Conservation (phyloP, 1,140 invertebrate species). For the Zophobas atratus region DNA sequence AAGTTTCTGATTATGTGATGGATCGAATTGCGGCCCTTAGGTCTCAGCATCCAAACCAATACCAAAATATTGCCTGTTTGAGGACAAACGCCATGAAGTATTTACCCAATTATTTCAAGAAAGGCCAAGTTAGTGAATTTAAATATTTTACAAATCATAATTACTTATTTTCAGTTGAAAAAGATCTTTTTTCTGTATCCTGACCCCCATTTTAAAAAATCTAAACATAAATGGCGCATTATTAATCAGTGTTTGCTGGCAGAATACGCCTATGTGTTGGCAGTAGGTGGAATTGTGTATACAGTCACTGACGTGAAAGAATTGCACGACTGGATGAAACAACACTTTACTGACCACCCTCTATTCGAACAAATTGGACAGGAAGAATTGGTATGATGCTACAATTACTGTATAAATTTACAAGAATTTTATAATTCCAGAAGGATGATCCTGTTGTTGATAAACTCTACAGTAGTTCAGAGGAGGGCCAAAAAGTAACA, state of each 20-base stretch:
- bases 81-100: constrained; percentile 99
- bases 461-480: constrained; percentile 93
- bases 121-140: constrained; percentile 80
- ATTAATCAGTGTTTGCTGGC: constrained; percentile 94
- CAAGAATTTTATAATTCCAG: constrained; percentile 68
- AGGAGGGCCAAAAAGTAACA: constrained; percentile 98
- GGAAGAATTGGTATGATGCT: constrained; percentile 79
- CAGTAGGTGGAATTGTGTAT: constrained; percentile 90
- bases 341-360: constrained; percentile 93
- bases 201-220: constrained; percentile 99
- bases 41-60: constrained; percentile 81
- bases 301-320: constrained; percentile 99
- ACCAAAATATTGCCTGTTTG: constrained; percentile 96
- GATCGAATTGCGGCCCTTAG: constrained; percentile 94
- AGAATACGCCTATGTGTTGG: constrained; percentile 97
- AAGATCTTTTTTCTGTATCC: constrained; percentile 99
- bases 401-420: constrained; percentile 17
- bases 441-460: constrained; percentile 87
- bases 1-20: constrained; percentile 98
- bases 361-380: constrained; percentile 86
- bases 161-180: constrained; percentile 79
- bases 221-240: constrained; percentile 99
- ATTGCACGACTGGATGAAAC: constrained; percentile 97
- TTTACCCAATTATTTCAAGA: constrained; percentile 96
- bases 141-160: neutral